phyloP scores from a whole-genome alignment of 2,113 vertebrate genomes.

The Trinectes maculatus region DNA sequence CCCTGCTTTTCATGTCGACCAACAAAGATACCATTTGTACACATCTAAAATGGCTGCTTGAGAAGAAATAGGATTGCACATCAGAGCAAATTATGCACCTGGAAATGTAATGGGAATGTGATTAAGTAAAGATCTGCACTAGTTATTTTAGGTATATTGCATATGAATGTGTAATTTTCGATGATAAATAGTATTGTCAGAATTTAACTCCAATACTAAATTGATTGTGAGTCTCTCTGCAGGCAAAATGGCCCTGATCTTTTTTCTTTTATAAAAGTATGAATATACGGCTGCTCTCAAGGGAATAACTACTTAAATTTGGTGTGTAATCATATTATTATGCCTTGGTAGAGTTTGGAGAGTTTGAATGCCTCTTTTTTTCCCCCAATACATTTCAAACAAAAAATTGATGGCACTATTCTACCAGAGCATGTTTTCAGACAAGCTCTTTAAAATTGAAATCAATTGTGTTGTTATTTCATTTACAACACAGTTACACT shows the following conservation, averaged over 20 bases:
- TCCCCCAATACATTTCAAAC: too few relatives aligned
- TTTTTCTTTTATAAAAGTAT: not conserved
- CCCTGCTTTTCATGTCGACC: conserved; percentile 68
- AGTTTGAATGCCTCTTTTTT: too few relatives aligned
- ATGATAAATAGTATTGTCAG: too few relatives aligned
- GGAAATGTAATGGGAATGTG: conserved; percentile 34
- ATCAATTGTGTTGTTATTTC: too few relatives aligned
- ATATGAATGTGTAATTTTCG: not conserved
- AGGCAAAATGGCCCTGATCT: not conserved
- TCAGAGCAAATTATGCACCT: conserved; percentile 46
- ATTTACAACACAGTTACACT: too few relatives aligned
- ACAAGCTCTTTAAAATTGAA: too few relatives aligned
- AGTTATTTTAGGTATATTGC: conserved; percentile 19
- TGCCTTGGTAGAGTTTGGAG: too few relatives aligned
- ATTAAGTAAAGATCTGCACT: conserved; percentile 3
- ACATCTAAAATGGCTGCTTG: conserved; percentile 62
- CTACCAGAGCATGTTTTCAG: too few relatives aligned
- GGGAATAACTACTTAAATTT: too few relatives aligned
- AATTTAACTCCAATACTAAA: conserved; percentile 19
- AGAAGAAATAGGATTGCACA: conserved; percentile 54
- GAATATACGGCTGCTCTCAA: conserved; percentile 9
- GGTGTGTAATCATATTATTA: too few relatives aligned
- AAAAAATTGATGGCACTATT: too few relatives aligned
- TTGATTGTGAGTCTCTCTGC: not conserved
- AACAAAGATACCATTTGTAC: conserved; percentile 71